phyloP scores from a whole-genome alignment of 2,888 invertebrate species.

The Diploptera punctata region DNA sequence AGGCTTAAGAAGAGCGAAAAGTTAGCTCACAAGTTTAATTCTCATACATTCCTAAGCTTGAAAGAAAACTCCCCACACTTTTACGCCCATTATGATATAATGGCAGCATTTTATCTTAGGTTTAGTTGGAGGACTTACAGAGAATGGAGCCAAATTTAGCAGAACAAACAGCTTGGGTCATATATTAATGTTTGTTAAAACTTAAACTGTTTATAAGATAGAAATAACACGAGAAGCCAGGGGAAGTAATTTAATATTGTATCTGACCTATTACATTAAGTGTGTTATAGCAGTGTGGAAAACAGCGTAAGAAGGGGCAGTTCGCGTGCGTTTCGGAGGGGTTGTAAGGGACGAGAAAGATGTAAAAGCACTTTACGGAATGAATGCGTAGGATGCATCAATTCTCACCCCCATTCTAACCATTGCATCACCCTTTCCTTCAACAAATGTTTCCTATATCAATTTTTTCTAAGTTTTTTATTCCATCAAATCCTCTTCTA shows the following conservation, averaged over 20 bases:
- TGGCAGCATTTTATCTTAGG: no score
- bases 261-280: conserved; percentile 28
- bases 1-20: no score
- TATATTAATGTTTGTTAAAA: conserved; percentile 28
- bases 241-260: conserved; percentile 20
- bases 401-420: not conserved
- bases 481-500: not conserved
- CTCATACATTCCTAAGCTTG: no score
- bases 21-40: no score
- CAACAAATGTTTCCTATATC: no score
- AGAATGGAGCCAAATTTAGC: conserved; percentile 21
- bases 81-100: no score
- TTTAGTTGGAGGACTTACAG: no score
- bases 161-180: not conserved
- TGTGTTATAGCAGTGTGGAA: not conserved
- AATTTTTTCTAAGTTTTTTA: not conserved
- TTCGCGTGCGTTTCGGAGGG: not conserved
- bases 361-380: conserved; percentile 19
- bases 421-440: not conserved
- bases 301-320: conserved; percentile 10
- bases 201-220: conserved; percentile 8
- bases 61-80: no score
- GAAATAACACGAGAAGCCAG: not conserved
- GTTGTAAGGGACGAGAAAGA: not conserved
- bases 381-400: conserved; percentile 15